phyloP scores from a whole-genome alignment of 2,113 vertebrate species.

The Heterocephalus glaber region DNA sequence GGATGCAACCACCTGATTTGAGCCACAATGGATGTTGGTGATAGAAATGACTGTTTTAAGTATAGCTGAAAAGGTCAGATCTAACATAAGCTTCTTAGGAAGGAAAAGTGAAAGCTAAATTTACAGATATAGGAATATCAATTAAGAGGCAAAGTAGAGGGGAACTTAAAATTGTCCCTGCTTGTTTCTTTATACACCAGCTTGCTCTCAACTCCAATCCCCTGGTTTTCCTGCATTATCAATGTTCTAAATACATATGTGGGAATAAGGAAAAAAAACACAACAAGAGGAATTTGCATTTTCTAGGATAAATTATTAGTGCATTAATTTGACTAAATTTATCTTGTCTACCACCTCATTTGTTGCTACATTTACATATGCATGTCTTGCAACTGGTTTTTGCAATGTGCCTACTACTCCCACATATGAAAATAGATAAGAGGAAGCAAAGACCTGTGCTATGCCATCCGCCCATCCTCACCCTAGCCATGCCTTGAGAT shows the following conservation, averaged over 20 bases:
- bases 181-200: not conserved
- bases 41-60: not conserved
- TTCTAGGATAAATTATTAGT: constrained; percentile 71
- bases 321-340: constrained; percentile 76
- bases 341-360: constrained; percentile 56
- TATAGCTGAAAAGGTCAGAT: not conserved
- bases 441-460: not conserved
- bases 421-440: not conserved
- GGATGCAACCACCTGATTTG: not conserved
- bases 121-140: not conserved
- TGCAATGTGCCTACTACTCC: not conserved
- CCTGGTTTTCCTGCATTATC: not conserved
- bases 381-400: constrained; percentile 55
- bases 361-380: constrained; percentile 54
- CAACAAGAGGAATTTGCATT: constrained; percentile 47
- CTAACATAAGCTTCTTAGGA: not conserved
- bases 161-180: not conserved
- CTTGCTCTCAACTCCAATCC: not conserved
- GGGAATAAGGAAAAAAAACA: constrained; percentile 11
- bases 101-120: not conserved
- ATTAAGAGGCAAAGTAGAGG: not conserved
- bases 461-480: not conserved
- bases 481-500: not conserved
- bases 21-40: not conserved
- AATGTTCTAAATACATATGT: not conserved